Percentiles rank a stretch among this genome's conserved stretches.
These are phyloP conservation scores for Empis livida DNA, from an alignment of 2,888 invertebrate genomes.

Conservation along the genomic window DNA sequence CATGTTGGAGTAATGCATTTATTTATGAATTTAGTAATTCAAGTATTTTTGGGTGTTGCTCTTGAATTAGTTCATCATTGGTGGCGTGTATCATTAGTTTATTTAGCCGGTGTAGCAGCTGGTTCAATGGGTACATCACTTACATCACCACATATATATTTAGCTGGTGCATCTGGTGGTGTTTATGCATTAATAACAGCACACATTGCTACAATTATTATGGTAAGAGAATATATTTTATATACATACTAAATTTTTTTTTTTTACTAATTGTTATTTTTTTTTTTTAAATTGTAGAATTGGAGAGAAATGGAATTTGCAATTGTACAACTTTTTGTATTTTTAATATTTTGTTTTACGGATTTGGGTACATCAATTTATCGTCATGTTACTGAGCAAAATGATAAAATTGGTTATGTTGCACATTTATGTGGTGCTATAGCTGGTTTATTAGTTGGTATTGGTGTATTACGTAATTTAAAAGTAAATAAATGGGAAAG, in stretches of 20 bases:
- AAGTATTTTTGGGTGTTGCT: constrained; percentile 84
- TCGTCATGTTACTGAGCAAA: constrained; percentile 57
- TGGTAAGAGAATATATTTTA: constrained; percentile 34
- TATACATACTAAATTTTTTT: too few relatives aligned
- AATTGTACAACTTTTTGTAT: constrained; percentile 67
- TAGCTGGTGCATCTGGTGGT: constrained; percentile 92
- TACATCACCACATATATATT: constrained; percentile 60
- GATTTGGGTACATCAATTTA: constrained; percentile 89
- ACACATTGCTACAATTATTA: constrained; percentile 81
- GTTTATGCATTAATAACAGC: constrained; percentile 90
- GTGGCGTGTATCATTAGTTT: constrained; percentile 80
- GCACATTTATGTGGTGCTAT: constrained; percentile 88
- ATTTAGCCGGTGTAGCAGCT: constrained; percentile 71
- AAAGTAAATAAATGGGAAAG: constrained; percentile 70
- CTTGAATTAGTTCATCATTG: constrained; percentile 93
- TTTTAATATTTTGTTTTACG: constrained; percentile 63
- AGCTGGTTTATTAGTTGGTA: constrained; percentile 70
- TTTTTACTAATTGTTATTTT: not conserved
- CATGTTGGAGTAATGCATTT: constrained; percentile 86
- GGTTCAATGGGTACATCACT: constrained; percentile 75
- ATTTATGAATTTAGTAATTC: constrained; percentile 80
- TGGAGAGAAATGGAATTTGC: constrained; percentile 97
- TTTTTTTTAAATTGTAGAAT: constrained; percentile 51
- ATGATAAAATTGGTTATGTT: constrained; percentile 79
- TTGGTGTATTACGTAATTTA: constrained; percentile 72